Base-by-base conservation (phyloP, 2,113 vertebrate genomes). In the Tenrec ecaudatus region DNA sequence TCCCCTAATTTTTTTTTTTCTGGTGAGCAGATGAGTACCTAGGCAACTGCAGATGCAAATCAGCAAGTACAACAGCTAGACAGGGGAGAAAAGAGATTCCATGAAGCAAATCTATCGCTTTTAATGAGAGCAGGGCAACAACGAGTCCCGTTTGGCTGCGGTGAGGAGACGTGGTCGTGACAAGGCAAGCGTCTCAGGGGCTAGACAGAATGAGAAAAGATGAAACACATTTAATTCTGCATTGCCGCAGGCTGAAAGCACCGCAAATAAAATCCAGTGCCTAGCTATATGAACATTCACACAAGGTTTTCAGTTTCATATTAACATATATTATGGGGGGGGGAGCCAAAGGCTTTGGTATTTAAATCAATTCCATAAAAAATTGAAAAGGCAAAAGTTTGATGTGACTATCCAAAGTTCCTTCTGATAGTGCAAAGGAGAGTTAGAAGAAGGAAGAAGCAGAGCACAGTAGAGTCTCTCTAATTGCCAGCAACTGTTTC, bases 21-120 rank as follows among this genome's bases (percentile, higher is more conserved):
- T 95, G 17, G 64, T 92, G 81, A 96, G 76, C 29, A 95, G 96
- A 96, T 94, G 0, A 94, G 91, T 91, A 77, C 47, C 83, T 95
- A 96, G 85, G 85, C 96, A 97, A 97, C 10, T 94, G 47, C 82
- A 95, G 82, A 81, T 1, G 88, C 43, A 93, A 86, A 97, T 81
- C 1, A 91, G 33, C 93, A 27, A 84, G 9, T 95, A 64, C 86
- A 58, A 11, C 69, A 96, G 75, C 77, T 14, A 97, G 3, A 66
- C 92, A 94, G 71, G 87, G 57, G 73, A 92, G 69, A n/a, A 96
- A 95, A 38, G 57, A 71, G 83, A 95, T 83, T 92, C 81, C 58
- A 38, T 88, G 38, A 40, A 84, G 40, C 8, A 95, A 95, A 71
- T 64, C 89, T 90, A 89, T 2, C 82, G 36, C 53, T 94, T 68